Base-by-base conservation (phyloP, 2,888 invertebrate genomes). In the Marronus borbonicus region DNA sequence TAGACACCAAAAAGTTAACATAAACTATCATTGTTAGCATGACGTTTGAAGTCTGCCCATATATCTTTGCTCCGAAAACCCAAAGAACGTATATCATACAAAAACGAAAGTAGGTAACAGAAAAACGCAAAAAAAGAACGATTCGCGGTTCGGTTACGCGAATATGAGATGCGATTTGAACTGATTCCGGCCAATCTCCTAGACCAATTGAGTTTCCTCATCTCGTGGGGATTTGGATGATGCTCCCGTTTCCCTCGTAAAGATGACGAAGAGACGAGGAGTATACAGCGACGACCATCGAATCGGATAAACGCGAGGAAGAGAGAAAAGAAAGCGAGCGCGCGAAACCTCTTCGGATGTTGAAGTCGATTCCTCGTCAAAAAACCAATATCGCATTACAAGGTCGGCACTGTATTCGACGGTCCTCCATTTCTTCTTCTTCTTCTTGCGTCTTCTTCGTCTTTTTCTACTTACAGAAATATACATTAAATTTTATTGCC, bases 401-500 rank as follows among this genome's bases (percentile, higher is more conserved):
- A 84, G 77, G 62, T 31, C 49, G 60, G 64, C 55, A 39, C 50
- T 68, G 44, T 44, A n/a, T 39, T 44, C 66, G 39, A 31, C 65
- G n/a, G 39, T 39, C 31, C n/a, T 65, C 65, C 7, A n/a, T 12
- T 31, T 28, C 66, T 20, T 49, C 65, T 24, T 70, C 36, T 65
- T 65, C 39, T 65, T 8, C 31, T 36, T 36, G 31, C 31, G 31
- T 36, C 65, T n/a, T 10, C 65, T 39, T 14, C 39, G 12, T 39
- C 68, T 36, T 49, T n/a, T 24, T 68, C 49, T 10, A 20, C 68
- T 68, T 86, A 87, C 86, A 87, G 85, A 86, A 87, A 87, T 87
- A 86, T 86, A 86, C 87, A 87, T 88, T 87, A 86, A 87, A 87
- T 87, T 87, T 88, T 87, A 88, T 86, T 82, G 86, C 83, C 86